Conservation (phyloP, 1,140 invertebrate species). For the Tetragonula clypearis region DNA sequence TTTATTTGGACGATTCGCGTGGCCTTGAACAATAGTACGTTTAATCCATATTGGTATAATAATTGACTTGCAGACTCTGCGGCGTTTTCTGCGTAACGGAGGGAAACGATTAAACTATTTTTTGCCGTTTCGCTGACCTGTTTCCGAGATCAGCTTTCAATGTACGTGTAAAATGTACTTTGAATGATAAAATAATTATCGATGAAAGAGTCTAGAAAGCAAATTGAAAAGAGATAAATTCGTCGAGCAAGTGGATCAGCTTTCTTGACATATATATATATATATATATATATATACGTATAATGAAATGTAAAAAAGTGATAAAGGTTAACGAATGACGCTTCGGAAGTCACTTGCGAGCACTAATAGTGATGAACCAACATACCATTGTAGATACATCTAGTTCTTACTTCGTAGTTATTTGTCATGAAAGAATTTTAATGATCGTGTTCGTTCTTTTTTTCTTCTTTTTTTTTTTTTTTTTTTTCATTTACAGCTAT, state of each 20-base stretch:
- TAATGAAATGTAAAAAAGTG: neutral
- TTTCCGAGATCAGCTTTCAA: neutral
- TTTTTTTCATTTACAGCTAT: slow-evolving; percentile 86
- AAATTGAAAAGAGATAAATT: neutral
- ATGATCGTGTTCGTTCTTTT: too few relatives aligned
- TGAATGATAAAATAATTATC: neutral
- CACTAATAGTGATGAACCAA: neutral
- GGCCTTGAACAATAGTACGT: neutral
- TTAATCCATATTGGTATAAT: neutral
- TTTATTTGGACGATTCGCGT: neutral
- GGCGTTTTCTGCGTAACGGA: neutral
- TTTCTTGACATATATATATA: too few relatives aligned
- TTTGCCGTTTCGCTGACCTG: neutral
- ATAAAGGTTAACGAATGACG: neutral
- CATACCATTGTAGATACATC: too few relatives aligned
- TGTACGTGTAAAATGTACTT: neutral
- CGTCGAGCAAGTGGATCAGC: neutral
- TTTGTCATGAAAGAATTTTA: too few relatives aligned
- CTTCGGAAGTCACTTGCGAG: neutral
- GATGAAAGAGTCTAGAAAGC: neutral
- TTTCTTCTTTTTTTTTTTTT: too few relatives aligned
- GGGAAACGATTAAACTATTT: neutral
- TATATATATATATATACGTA: too few relatives aligned
- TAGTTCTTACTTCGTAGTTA: neutral
- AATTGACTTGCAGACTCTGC: neutral